phyloP scores from a whole-genome alignment of 2,888 invertebrate genomes.

The Heliconius sara region DNA sequence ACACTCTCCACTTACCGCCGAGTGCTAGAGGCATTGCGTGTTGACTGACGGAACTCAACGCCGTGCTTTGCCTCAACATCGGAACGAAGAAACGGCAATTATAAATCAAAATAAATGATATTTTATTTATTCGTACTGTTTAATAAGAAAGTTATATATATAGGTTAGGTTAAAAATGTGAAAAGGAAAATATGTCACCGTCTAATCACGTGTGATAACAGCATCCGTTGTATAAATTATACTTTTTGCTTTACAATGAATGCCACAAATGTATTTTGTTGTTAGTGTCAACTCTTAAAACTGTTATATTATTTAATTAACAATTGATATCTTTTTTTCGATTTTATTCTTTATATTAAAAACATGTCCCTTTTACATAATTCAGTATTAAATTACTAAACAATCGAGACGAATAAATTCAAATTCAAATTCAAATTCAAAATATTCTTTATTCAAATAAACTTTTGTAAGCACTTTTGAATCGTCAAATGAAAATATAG shows the following conservation, averaged over 20 bases:
- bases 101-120: too few species aligned
- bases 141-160: background rate
- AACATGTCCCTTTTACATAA: background rate
- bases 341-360: too few species aligned
- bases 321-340: background rate
- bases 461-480: too few species aligned
- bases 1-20: too few species aligned
- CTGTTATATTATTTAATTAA: background rate
- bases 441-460: too few species aligned
- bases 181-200: conserved; percentile 14
- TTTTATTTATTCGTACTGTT: background rate
- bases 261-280: background rate
- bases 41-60: too few species aligned
- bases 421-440: too few species aligned
- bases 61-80: too few species aligned
- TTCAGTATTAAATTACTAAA: background rate
- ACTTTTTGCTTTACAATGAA: conserved; percentile 2
- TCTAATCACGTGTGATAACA: conserved; percentile 19
- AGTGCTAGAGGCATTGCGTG: too few species aligned
- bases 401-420: background rate
- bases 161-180: background rate
- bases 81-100: too few species aligned
- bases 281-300: background rate
- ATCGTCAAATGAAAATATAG: too few species aligned
- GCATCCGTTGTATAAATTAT: conserved; percentile 11